Percentiles rank a stretch among this genome's conserved stretches.
phyloP scores from a whole-genome alignment of 2,888 invertebrate species.

The Orchesella flavescens region DNA sequence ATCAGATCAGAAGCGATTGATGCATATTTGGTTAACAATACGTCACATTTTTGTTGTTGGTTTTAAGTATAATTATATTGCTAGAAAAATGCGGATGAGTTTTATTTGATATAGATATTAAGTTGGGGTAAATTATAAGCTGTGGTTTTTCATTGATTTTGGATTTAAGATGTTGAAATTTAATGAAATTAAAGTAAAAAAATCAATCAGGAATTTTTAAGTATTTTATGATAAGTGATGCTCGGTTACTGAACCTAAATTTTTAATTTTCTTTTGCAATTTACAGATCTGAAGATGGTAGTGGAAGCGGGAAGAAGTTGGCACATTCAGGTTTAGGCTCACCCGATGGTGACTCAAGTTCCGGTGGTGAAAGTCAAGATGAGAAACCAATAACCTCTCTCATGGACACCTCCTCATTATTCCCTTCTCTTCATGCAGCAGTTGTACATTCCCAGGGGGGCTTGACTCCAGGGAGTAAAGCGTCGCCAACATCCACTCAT shows the following conservation, averaged over 20 bases:
- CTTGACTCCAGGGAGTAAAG: slow-evolving; percentile 63
- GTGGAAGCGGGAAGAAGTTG: slow-evolving; percentile 70
- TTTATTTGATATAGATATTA: not conserved
- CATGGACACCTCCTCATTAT: slow-evolving; percentile 55
- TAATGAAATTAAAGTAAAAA: too few relatives aligned
- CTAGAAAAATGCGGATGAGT: not conserved
- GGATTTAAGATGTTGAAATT: too few relatives aligned
- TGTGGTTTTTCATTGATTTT: too few relatives aligned
- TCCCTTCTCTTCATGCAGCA: slow-evolving; percentile 57
- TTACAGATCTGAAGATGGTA: slow-evolving; percentile 71
- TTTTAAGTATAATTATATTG: not conserved
- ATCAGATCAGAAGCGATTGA: not conserved
- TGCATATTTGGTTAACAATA: not conserved
- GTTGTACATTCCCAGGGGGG: slow-evolving; percentile 53
- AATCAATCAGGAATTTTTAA: too few relatives aligned
- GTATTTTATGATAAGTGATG: too few relatives aligned
- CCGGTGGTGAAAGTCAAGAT: slow-evolving; percentile 70
- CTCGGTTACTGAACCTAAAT: too few relatives aligned
- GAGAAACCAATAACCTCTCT: slow-evolving; percentile 65
- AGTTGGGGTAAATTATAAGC: not conserved
- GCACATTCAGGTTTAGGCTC: slow-evolving; percentile 70
- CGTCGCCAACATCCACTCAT: slow-evolving; percentile 65
- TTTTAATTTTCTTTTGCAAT: too few relatives aligned
- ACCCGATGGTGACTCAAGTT: slow-evolving; percentile 71
- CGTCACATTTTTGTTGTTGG: not conserved